These are phyloP conservation scores for Augochlorella aurata DNA, from an alignment of 2,888 invertebrate species.

Conservation along the genomic window DNA sequence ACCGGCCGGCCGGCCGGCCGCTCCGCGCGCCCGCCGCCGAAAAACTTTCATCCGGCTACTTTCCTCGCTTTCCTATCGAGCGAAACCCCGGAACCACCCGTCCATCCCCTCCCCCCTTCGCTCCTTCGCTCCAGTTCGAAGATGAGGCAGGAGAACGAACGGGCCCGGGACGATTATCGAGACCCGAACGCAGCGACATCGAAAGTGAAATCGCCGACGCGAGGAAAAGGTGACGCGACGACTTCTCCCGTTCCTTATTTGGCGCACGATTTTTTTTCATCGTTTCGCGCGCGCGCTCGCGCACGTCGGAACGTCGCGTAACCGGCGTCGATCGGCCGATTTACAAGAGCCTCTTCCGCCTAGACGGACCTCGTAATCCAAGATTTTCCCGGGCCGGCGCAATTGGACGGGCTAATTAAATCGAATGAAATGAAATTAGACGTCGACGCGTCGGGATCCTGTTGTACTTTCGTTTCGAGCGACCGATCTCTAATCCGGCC, in stretches of 20 bases:
- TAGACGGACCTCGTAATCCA: slow-evolving; percentile 2
- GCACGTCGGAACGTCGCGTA: not conserved
- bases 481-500: not conserved
- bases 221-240: slow-evolving; percentile 43
- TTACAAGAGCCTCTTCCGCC: slow-evolving; percentile 39
- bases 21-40: slow-evolving; percentile 36
- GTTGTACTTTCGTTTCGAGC: not conserved
- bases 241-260: slow-evolving; percentile 55
- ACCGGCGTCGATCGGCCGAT: slow-evolving; percentile 32
- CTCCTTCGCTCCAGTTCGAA: slow-evolving; percentile 44
- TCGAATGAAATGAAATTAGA: no score
- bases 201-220: slow-evolving; percentile 67
- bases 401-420: slow-evolving; percentile 1
- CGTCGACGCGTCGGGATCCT: not conserved
- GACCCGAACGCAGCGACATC: slow-evolving; percentile 17
- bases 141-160: slow-evolving; percentile 16
- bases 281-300: slow-evolving; percentile 23
- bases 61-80: slow-evolving; percentile 79
- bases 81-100: slow-evolving; percentile 61
- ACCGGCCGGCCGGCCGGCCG: no score
- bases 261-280: slow-evolving; percentile 34
- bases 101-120: slow-evolving; percentile 44
- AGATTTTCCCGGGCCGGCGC: not conserved
- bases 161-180: not conserved
- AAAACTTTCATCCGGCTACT: slow-evolving; percentile 78